Evolutionary conservation across 1,140 invertebrate genomes (phyloP).

Genomic region (Drosophila tropicalis): DNA sequence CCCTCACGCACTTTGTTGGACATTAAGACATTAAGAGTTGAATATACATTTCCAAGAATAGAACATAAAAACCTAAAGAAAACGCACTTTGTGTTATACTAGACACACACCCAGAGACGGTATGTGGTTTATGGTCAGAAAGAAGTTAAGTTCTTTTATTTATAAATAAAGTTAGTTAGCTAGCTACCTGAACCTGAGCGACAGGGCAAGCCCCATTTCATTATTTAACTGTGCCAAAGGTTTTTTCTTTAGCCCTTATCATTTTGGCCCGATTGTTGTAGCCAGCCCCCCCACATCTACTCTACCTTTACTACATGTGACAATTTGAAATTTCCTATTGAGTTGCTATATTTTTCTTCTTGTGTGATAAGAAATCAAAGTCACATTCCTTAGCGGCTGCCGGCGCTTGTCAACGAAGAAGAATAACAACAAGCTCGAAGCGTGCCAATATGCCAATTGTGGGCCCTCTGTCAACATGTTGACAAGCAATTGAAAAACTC

Average conservation of each 20-base stretch:
- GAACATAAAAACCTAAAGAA: conserved; percentile 8
- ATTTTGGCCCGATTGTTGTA: conserved; percentile 5
- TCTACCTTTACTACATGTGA: neutral
- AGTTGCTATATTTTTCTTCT: neutral
- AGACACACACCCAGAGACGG: neutral
- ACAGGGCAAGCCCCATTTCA: conserved; percentile 3
- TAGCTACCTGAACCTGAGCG: neutral
- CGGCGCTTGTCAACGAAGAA: conserved; percentile 54
- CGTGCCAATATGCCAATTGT: conserved; percentile 55
- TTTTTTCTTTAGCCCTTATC: neutral
- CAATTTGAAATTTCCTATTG: neutral
- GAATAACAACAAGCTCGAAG: conserved; percentile 14
- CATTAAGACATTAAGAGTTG: conserved; percentile 14
- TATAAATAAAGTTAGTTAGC: conserved; percentile 11
- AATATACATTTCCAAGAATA: conserved; percentile 12
- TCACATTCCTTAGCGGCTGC: conserved; percentile 38
- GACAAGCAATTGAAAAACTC: conserved; percentile 39
- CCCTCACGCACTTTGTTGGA: neutral
- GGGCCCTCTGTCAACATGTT: conserved; percentile 42
- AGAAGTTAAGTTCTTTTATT: neutral
- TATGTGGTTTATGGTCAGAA: conserved; percentile 1
- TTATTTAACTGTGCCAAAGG: conserved; percentile 5
- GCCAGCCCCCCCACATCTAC: neutral
- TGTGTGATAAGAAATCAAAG: conserved; percentile 22
- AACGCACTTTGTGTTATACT: conserved; percentile 9